A percentile compares a stretch with the other conserved stretches of the same genome.
These are phyloP conservation scores for Potorous gilbertii DNA, from an alignment of 2,797 vertebrate species.

Conservation along the genomic window DNA sequence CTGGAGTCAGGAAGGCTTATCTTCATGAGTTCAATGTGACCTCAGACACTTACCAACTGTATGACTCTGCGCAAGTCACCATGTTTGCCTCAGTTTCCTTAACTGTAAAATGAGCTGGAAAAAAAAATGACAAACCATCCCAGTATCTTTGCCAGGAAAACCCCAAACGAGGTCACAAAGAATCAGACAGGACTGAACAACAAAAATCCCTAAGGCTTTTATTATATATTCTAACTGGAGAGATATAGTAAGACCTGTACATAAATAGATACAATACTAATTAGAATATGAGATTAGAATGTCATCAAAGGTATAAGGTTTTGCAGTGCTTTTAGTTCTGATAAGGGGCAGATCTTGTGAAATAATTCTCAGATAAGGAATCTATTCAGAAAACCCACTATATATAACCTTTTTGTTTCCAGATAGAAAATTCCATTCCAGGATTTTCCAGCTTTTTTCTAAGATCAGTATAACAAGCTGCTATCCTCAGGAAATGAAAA, in stretches of 20 bases:
- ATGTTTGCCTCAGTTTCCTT: not conserved
- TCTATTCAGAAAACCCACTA: slow-evolving; percentile 24
- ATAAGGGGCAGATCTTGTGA: not conserved
- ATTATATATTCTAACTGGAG: not conserved
- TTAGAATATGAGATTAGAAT: not conserved
- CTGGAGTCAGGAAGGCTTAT: not conserved
- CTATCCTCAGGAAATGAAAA: slow-evolving; percentile 20
- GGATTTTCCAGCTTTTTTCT: slow-evolving; percentile 20
- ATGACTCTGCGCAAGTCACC: not conserved
- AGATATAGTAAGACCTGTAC: slow-evolving; percentile 24
- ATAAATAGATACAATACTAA: not conserved
- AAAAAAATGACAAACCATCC: not conserved
- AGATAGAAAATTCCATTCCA: slow-evolving; percentile 15
- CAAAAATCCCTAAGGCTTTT: not conserved
- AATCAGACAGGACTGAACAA: not conserved
- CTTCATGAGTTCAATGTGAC: not conserved
- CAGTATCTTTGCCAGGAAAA: not conserved
- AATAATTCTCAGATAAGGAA: slow-evolving; percentile 12
- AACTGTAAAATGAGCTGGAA: not conserved
- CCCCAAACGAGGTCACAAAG: not conserved
- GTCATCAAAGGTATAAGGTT: not conserved
- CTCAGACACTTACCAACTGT: not conserved
- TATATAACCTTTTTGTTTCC: slow-evolving; percentile 49
- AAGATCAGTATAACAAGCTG: slow-evolving; percentile 25
- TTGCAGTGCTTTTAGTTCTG: not conserved